These are phyloP conservation scores for Tigriopus californicus DNA, from an alignment of 2,888 invertebrate genomes.

Conservation along the genomic window DNA sequence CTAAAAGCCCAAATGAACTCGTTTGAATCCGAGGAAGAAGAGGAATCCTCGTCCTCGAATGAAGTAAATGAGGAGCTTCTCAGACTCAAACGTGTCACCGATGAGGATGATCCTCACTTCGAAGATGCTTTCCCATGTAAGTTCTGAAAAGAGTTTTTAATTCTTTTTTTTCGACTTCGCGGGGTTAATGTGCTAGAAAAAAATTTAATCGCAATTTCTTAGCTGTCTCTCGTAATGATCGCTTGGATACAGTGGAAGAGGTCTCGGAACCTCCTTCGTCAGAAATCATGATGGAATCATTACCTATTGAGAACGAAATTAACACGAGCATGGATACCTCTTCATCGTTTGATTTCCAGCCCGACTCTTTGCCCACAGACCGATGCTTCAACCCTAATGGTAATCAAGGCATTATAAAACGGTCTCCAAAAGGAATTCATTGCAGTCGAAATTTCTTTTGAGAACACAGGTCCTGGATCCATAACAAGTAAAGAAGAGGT, in stretches of 20 bases:
- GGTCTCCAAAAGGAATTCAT: neutral
- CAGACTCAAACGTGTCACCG: no score
- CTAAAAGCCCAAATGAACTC: no score
- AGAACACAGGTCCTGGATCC: neutral
- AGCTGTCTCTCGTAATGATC: neutral
- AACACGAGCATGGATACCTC: neutral
- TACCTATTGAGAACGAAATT: neutral
- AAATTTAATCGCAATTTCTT: no score
- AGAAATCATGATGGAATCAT: neutral
- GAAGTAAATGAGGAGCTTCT: no score
- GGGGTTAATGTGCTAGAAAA: no score
- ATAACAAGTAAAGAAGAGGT: conserved; percentile 9
- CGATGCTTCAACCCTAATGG: neutral
- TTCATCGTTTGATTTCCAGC: neutral
- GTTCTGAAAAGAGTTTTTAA: no score
- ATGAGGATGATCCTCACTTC: no score
- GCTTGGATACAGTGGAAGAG: conserved; percentile 13
- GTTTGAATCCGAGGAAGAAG: no score
- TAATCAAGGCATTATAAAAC: neutral
- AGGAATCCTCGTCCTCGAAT: no score
- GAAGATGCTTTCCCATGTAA: no score
- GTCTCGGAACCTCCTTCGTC: conserved; percentile 3
- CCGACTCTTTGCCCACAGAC: neutral
- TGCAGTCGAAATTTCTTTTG: neutral
- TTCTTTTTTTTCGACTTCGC: no score